Conservation (phyloP, 2,888 invertebrate genomes). For the Sepioteuthis lessoniana region DNA sequence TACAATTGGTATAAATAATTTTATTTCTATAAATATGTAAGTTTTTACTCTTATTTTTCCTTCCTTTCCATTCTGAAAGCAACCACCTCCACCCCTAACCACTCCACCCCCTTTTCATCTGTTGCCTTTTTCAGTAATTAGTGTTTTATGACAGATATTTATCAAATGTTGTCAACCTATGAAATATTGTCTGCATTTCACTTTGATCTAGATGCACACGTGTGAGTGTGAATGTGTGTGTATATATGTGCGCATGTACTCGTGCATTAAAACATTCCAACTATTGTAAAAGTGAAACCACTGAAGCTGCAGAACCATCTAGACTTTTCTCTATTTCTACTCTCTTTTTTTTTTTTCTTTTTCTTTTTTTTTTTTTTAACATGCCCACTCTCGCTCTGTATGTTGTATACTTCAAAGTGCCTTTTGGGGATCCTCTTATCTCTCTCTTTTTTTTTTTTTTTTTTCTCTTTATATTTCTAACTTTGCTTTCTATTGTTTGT, state of each 20-base stretch:
- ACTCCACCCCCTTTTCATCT: background rate
- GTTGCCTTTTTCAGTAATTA: background rate
- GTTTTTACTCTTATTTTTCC: background rate
- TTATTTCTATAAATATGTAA: background rate
- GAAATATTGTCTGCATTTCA: background rate
- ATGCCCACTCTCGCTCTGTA: background rate
- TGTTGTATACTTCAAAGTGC: conserved; percentile 16
- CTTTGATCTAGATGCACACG: background rate
- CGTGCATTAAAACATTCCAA: too few species aligned
- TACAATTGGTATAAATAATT: background rate
- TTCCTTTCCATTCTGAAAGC: background rate
- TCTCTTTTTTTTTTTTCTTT: too few species aligned
- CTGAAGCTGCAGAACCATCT: background rate
- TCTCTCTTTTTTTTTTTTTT: background rate
- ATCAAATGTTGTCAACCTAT: background rate
- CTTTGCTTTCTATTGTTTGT: background rate
- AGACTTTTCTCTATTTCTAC: background rate
- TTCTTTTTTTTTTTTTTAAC: background rate
- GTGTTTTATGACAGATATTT: background rate
- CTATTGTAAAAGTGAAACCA: too few species aligned
- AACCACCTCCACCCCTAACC: background rate
- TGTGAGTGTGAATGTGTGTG: background rate
- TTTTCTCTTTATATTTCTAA: too few species aligned
- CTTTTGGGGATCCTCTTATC: background rate
- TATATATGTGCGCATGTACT: too few species aligned